Conservation (phyloP, 2,113 vertebrate genomes). For the Gnathonemus longibarbis region DNA sequence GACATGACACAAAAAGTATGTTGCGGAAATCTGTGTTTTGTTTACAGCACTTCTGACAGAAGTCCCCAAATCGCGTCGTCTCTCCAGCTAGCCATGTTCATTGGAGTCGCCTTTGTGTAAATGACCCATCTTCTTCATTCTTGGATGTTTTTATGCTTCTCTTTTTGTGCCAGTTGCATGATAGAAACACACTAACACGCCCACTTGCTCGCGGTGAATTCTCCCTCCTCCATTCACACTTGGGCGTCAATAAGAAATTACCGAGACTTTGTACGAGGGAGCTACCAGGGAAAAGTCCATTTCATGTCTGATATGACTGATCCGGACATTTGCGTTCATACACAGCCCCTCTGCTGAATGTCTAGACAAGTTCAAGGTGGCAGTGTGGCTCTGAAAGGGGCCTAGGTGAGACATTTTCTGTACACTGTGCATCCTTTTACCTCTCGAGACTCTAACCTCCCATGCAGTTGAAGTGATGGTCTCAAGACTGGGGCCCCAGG, state of each 20-base stretch:
- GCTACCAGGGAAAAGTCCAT: background rate
- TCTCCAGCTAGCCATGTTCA: background rate
- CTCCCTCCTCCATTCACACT: background rate
- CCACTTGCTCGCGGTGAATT: background rate
- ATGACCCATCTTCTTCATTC: background rate
- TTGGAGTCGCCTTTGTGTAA: background rate
- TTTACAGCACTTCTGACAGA: background rate
- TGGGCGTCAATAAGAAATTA: background rate
- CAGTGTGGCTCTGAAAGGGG: background rate
- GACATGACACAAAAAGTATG: background rate
- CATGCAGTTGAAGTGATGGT: background rate
- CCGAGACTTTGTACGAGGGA: background rate
- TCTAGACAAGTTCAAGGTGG: background rate
- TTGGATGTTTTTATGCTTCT: background rate
- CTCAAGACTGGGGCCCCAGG: background rate
- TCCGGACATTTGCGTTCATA: background rate
- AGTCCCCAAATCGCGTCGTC: background rate
- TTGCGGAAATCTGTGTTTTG: background rate
- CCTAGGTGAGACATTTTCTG: background rate
- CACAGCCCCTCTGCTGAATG: background rate
- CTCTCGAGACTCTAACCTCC: background rate
- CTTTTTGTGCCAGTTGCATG: background rate
- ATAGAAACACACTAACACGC: background rate
- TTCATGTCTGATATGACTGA: background rate
- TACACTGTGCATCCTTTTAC: background rate